Base-by-base conservation (phyloP, 2,797 vertebrate genomes). In the Otus scops region DNA sequence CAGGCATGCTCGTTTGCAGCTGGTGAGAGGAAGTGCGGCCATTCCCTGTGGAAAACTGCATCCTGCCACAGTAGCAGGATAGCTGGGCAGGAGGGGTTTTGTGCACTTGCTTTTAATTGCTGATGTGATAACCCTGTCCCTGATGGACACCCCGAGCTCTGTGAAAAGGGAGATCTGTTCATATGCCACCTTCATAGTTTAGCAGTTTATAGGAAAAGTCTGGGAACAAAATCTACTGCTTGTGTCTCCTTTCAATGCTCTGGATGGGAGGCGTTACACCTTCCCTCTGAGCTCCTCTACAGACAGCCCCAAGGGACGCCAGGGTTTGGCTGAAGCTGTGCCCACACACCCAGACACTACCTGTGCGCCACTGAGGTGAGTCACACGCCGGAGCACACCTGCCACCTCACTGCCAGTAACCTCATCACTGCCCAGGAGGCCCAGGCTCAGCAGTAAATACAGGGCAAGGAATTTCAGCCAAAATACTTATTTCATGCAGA, bases 1-100 rank as follows among this genome's bases (percentile, higher is more conserved):
- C 41, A 28, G 1, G 0, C 2, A 10, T 11, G 47, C 41, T 79
- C 0, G 13, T 45, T 85, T 73, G 21, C 68, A n/a, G 11, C 7
- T 0, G 0, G 21, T 41, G 11, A 48, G 28, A 88, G 36, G 14
- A 45, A 65, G 20, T 22, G 23, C 19, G 4, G 2, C 13, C 34
- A 1, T 65, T 84, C 28, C 21, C 18, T 43, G 11, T 6, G 36
- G 27, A 19, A 71, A 61, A 24, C 26, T 22, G 38, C 3, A 11
- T 30, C 18, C 38, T 63, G 27, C 23, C 39, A 41, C 26, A 57
- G 7, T 2, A 48, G 36, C 17, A 19, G 41, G 18, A 18, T 61
- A 54, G n/a, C 30, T 50, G 71, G 22, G 39, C 39, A 56, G 57
- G 59, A 79, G 10, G 6, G 16, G 2, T 0, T 24, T 21, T 83